Percentiles rank a stretch among this genome's conserved stretches.
These are phyloP conservation scores for Formicarius rufipectus DNA, from an alignment of 2,113 vertebrate species.

Conservation along the genomic window DNA sequence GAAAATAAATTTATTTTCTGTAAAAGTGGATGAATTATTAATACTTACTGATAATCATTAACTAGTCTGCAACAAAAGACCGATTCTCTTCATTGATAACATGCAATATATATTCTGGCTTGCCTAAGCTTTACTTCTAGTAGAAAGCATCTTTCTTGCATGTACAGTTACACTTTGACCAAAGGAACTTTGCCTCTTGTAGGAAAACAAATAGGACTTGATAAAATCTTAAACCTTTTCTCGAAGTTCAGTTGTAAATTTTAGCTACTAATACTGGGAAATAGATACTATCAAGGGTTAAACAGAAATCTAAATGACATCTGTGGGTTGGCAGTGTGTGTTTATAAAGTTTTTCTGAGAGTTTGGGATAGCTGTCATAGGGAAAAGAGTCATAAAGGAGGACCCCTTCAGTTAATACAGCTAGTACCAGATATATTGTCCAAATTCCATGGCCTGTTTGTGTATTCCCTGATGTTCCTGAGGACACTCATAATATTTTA, in stretches of 20 bases:
- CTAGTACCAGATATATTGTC: background rate
- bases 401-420: background rate
- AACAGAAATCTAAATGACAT: background rate
- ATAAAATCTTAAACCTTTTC: constrained; percentile 3
- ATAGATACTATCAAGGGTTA: background rate
- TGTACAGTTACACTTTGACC: background rate
- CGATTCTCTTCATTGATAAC: constrained; percentile 27
- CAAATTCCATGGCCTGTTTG: background rate
- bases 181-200: constrained; percentile 11
- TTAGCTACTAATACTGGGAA: background rate
- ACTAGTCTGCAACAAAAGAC: constrained; percentile 50
- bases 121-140: constrained; percentile 7
- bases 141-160: background rate
- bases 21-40: constrained; percentile 51
- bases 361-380: background rate
- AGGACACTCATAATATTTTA: background rate
- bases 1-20: constrained; percentile 55
- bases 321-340: background rate
- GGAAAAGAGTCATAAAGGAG: background rate
- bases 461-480: background rate
- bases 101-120: constrained; percentile 41
- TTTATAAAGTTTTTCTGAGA: background rate
- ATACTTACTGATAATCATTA: constrained; percentile 54
- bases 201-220: background rate
- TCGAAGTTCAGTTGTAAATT: background rate